These are phyloP conservation scores for Aspidiotus rigidus DNA, from an alignment of 2,888 invertebrate species.

Conservation along the genomic window DNA sequence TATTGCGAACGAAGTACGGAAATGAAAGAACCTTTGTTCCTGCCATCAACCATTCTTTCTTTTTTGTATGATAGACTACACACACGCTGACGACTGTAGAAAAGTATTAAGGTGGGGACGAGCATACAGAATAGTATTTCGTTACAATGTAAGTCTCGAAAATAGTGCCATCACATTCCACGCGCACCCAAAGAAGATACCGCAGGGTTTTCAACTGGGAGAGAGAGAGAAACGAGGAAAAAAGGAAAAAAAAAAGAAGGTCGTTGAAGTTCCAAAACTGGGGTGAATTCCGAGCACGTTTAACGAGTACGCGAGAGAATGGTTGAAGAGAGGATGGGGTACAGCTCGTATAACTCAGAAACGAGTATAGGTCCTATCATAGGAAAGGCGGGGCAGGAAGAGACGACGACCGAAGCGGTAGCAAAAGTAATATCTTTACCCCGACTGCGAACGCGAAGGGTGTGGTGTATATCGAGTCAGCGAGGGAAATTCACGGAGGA, in stretches of 20 bases:
- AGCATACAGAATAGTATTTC: slow-evolving; percentile 6
- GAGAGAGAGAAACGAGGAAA: slow-evolving; percentile 5
- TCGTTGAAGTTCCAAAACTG: slow-evolving; percentile 28
- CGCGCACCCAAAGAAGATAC: not conserved
- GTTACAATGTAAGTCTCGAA: slow-evolving; percentile 24
- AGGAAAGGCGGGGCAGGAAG: not conserved
- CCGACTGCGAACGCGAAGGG: slow-evolving; percentile 17
- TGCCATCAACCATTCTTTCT: not conserved
- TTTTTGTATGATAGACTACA: not conserved
- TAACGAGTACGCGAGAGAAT: slow-evolving; percentile 1
- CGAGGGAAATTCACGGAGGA: slow-evolving; percentile 1
- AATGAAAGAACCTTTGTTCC: not conserved
- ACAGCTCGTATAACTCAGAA: not conserved
- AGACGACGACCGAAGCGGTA: not conserved
- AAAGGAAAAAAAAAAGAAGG: slow-evolving; percentile 20
- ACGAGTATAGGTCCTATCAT: not conserved
- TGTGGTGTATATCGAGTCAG: not conserved
- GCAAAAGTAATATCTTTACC: slow-evolving; percentile 29
- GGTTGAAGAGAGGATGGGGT: slow-evolving; percentile 6
- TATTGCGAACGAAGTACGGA: too few relatives aligned
- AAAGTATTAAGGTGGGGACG: not conserved
- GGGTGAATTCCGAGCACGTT: slow-evolving; percentile 26
- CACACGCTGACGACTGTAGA: not conserved
- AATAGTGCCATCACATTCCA: slow-evolving; percentile 24
- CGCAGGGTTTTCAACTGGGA: slow-evolving; percentile 11